These are phyloP conservation scores for Bradynema listronoti DNA, from an alignment of 1,140 invertebrate genomes.

Conservation along the genomic window DNA sequence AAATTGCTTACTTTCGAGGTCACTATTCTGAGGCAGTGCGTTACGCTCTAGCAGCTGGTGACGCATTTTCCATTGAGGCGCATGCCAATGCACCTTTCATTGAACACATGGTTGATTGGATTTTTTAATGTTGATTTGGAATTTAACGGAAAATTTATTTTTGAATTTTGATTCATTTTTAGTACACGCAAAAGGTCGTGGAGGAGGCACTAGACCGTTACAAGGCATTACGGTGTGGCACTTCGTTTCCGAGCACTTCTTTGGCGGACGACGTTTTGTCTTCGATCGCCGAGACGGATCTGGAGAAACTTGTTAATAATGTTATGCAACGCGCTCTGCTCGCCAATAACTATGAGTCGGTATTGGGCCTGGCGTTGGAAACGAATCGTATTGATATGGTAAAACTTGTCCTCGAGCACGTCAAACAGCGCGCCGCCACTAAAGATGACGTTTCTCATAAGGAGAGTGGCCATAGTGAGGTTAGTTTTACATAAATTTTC, in stretches of 20 bases:
- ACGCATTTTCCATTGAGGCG: slow-evolving; percentile 66
- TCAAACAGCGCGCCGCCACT: neutral
- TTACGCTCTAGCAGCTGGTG: slow-evolving; percentile 41
- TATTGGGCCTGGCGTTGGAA: slow-evolving; percentile 7
- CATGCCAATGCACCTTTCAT: slow-evolving; percentile 84
- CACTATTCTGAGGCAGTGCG: slow-evolving; percentile 40
- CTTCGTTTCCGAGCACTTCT: neutral
- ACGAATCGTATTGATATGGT: neutral
- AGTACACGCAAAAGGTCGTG: slow-evolving; percentile 68
- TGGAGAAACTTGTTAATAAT: no score
- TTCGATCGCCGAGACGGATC: neutral
- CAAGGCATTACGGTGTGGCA: slow-evolving; percentile 25
- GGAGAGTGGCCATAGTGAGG: slow-evolving; percentile 64
- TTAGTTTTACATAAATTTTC: slow-evolving; percentile 13
- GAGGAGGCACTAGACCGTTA: slow-evolving; percentile 62
- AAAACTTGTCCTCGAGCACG: neutral
- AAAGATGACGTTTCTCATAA: slow-evolving; percentile 3
- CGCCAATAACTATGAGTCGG: slow-evolving; percentile 8
- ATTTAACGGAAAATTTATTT: no score
- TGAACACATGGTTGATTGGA: slow-evolving; percentile 33
- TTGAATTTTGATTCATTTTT: no score
- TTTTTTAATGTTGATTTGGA: slow-evolving; percentile 71
- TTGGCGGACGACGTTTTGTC: neutral
- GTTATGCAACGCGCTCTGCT: no score
- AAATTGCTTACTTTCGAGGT: slow-evolving; percentile 61